Evolutionary conservation across 2,888 invertebrate species (phyloP), one percentile per base, ranked within the genome.

Genomic region (Polydrusus pterygomalis): DNA sequence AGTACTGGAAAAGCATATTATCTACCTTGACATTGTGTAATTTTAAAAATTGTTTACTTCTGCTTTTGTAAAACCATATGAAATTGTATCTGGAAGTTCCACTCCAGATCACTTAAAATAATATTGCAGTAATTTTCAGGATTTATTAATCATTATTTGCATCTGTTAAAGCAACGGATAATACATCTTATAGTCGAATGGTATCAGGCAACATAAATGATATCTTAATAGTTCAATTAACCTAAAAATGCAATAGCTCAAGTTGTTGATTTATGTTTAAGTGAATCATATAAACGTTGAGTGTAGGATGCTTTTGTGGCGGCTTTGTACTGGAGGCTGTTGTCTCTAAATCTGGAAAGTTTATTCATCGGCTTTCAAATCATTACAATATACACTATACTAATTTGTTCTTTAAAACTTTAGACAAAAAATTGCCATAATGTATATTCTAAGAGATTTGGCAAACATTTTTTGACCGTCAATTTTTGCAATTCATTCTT

Each of bases 101-200:
- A 70, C 70, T 70, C 47, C 58, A 70, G 51, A 45, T 60, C 58
- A 58, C 60, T 70, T 70, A 70, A 70, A 70, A 60, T 70, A 60
- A 38, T 70, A 60, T 70, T 56, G 65, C 54, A 56, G 30, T 56
- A 62, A 65, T 72, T 65, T 72, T 45, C 51, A 47, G 13, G 68
- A 73, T 73, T 69, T 74, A 74, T 74, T 74, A 69, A 69, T 69
- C 68, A 64, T 63, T 54, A 18, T 69, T 62, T 74, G 45, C 74
- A 74, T 74, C 74, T 74, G 74, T 74, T 74, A 69, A 74, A 54
- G 43, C 6, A 65, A 30, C 34, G 64, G 58, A 65, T 65, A 60
- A 71, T 54, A 71, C 56, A 43, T 54, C 43, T 49, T 30, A 51
- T 18, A 38, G 51, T 70, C 54, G 38, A 58, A 58, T 69, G 69